Evolutionary conservation across 2,797 vertebrate species (phyloP), one percentile per base, ranked within the genome.

Genomic region (Champsocephalus gunnari): DNA sequence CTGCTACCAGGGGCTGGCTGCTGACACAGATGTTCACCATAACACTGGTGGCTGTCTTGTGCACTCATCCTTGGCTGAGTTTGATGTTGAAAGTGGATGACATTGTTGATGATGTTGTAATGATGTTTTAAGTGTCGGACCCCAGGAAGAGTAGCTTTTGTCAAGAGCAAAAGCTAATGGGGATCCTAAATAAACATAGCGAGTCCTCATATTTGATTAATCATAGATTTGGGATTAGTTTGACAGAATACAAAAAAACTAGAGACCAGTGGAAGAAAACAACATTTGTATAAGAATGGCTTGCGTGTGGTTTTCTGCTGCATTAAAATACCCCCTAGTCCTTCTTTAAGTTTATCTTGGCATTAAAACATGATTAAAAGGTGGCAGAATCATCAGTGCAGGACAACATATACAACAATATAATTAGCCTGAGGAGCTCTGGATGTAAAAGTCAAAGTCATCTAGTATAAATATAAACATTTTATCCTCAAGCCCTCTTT

Each of bases 1-100:
- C 8, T 21, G 60, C 19, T 73, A 58, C 64, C 58, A 14, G 50
- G 65, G 9, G 66, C 63, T 14, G 32, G 41, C 56, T 71, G 54
- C 62, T 87, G 80, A 85, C 83, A 89, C 77, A 82, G 65, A 79
- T 89, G 70, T 67, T 24, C 16, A 69, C 57, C 47, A n/a, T 19
- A 34, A 13, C 28, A 28, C 28, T 28, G 28, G 28, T 28, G 28
- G 28, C 4, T 28, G 28, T 28, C 28, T 28, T 28, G 28, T 28
- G 28, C 28, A 28, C 28, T 28, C 28, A 28, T 28, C 28, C 28
- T 28, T 28, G 28, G 28, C 28, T 28, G 28, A 28, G 28, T 28
- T 28, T 28, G 28, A 28, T 28, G 28, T 28, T 28, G 28, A 28
- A 28, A 28, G 28, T 28, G 28, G 28, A 28, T 5, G 28, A 28